Evolutionary conservation across 2,888 invertebrate genomes (phyloP).

Genomic region (Spisula subtruncata): DNA sequence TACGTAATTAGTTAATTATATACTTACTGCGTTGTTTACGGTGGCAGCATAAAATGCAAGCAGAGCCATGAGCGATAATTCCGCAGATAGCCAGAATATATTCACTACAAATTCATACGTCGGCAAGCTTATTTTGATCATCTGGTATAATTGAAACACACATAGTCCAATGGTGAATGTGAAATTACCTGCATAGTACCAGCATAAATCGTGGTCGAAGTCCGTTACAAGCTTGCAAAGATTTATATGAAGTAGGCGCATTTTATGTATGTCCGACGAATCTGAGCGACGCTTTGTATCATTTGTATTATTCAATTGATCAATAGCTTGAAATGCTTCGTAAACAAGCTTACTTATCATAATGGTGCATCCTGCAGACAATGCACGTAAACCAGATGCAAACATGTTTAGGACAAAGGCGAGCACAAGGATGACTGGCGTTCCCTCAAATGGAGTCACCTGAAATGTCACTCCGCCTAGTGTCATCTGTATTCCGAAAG

Average conservation of each 20-base stretch:
- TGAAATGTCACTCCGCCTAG: neutral
- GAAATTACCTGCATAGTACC: constrained; percentile 33
- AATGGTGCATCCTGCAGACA: neutral
- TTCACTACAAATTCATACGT: constrained; percentile 20
- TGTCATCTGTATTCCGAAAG: constrained; percentile 11
- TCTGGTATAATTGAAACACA: too few relatives aligned
- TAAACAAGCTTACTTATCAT: neutral
- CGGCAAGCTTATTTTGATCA: too few relatives aligned
- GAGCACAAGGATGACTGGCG: neutral
- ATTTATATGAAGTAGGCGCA: constrained; percentile 48
- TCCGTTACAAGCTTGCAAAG: constrained; percentile 54
- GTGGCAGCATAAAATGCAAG: constrained; percentile 34
- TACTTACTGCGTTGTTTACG: constrained; percentile 38
- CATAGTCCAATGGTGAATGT: neutral
- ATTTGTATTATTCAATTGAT: neutral
- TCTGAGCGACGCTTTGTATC: neutral
- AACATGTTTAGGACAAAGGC: neutral
- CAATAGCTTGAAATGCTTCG: constrained; percentile 23
- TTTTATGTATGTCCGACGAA: constrained; percentile 21
- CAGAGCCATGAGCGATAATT: neutral
- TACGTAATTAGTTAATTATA: neutral
- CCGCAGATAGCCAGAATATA: constrained; percentile 39
- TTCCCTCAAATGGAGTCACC: constrained; percentile 23
- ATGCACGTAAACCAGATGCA: neutral
- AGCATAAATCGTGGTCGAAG: constrained; percentile 51